Percentiles rank a stretch among this genome's conserved stretches.
Evolutionary conservation across 2,797 vertebrate genomes (phyloP).

Genomic region (Acrossocheilus fasciatus): DNA sequence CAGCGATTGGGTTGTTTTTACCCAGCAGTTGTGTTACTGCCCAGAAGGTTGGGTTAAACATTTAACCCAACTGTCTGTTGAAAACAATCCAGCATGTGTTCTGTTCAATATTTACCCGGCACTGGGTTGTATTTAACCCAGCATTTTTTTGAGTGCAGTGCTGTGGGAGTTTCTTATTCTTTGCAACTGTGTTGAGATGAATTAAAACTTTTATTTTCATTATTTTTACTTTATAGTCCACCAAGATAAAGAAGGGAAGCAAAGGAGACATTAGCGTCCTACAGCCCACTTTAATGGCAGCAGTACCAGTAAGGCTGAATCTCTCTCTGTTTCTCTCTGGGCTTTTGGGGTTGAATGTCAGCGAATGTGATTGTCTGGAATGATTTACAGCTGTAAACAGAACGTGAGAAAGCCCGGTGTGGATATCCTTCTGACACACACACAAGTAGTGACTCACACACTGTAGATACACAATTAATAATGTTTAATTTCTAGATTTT

Average conservation of each 20-base stretch:
- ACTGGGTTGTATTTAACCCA: no score
- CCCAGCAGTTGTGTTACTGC: no score
- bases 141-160: background rate
- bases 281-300: slow-evolving; percentile 93
- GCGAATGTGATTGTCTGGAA: slow-evolving; percentile 74
- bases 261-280: slow-evolving; percentile 90
- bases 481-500: slow-evolving; percentile 27
- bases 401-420: slow-evolving; percentile 82
- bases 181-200: background rate
- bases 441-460: slow-evolving; percentile 1
- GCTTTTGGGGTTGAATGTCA: slow-evolving; percentile 68
- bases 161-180: background rate
- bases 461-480: slow-evolving; percentile 43
- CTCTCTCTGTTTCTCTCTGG: background rate
- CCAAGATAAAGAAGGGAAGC: slow-evolving; percentile 97
- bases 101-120: no score
- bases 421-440: slow-evolving; percentile 72
- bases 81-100: no score
- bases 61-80: no score
- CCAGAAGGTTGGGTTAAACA: no score
- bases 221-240: slow-evolving; percentile 79
- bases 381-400: slow-evolving; percentile 80
- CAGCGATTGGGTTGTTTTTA: no score
- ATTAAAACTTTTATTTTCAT: slow-evolving; percentile 27
- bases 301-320: slow-evolving; percentile 84